Evolutionary conservation across 2,113 vertebrate species (phyloP), one percentile per base, ranked within the genome.

Genomic region (Aegithalos caudatus): DNA sequence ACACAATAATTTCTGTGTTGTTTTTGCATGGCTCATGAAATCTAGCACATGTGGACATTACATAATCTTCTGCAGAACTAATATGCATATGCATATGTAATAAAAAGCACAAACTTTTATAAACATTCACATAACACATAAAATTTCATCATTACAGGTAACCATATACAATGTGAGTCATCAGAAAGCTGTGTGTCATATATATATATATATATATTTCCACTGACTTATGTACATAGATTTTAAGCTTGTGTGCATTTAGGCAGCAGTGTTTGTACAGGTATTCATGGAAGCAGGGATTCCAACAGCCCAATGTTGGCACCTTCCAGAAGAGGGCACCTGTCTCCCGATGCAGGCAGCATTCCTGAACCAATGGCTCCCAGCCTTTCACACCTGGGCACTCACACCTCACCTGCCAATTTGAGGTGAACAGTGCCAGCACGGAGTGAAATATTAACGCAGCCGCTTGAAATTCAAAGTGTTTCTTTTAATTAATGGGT

Each of bases 401-500:
- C 73, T 96, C 7, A 7, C 62, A 57, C 84, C 94, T 86, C 25
- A 35, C 89, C 95, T 96, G 96, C 97, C 96, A 97, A 94, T 90
- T 90, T 88, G 83, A 95, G 96, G 90, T 97, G 90, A 95, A 92
- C 84, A 58, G 81, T 96, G 97, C 97, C 97, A 97, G 89, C 91
- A 37, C n/a, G 57, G 90, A 95, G 95, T 96, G 96, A 97, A 96
- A 97, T 97, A 97, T 96, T 97, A 96, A 96, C 95, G 92, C 94
- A 97, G 95, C 92, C 37, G 13, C 96, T 94, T 97, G 97, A 97
- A 97, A 95, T 98, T 97, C 96, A 93, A 97, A 98, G 94, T 97
- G 95, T 98, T 97, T 98, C 93, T 96, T 93, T 96, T 98, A 98
- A 98, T 98, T 98, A 98, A 98, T 98, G 97, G 98, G 98, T 98